Percentiles rank a stretch among this genome's conserved stretches.
These are phyloP conservation scores for Luscinia luscinia DNA, from an alignment of 2,797 vertebrate genomes.

Conservation along the genomic window DNA sequence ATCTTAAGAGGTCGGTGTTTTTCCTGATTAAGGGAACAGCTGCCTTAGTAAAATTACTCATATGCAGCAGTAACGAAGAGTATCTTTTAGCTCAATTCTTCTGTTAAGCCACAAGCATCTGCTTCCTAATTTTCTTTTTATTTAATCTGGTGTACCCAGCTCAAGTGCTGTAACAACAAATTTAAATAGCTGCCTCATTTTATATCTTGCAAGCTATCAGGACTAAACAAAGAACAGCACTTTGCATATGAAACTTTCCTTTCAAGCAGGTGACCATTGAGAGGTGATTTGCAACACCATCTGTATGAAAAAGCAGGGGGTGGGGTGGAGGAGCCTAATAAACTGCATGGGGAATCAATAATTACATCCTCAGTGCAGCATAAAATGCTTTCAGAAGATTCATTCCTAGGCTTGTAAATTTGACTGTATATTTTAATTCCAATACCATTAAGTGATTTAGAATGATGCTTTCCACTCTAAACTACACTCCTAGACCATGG, in stretches of 20 bases:
- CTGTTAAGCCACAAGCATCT: slow-evolving; percentile 73
- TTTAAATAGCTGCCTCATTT: slow-evolving; percentile 56
- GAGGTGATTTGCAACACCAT: slow-evolving; percentile 58
- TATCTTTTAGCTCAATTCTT: slow-evolving; percentile 67
- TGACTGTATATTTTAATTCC: slow-evolving; percentile 58
- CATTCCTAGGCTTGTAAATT: slow-evolving; percentile 60
- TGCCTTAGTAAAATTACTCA: slow-evolving; percentile 65
- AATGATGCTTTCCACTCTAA: slow-evolving; percentile 52
- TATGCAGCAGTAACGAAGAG: slow-evolving; percentile 56
- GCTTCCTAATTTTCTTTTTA: slow-evolving; percentile 69
- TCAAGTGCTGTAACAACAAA: slow-evolving; percentile 44
- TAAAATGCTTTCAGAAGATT: slow-evolving; percentile 60
- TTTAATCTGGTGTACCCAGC: slow-evolving; percentile 62
- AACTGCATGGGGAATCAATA: slow-evolving; percentile 63
- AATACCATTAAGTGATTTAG: slow-evolving; percentile 51
- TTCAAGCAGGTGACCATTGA: slow-evolving; percentile 58
- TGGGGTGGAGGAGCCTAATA: slow-evolving; percentile 43
- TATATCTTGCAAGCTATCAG: slow-evolving; percentile 48
- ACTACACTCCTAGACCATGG: background rate
- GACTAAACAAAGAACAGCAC: slow-evolving; percentile 57
- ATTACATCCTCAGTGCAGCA: slow-evolving; percentile 64
- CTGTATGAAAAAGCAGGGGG: slow-evolving; percentile 23
- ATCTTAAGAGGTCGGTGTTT: background rate
- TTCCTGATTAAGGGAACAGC: slow-evolving; percentile 65
- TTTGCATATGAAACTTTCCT: slow-evolving; percentile 71